Evolutionary conservation across 2,797 vertebrate genomes (phyloP), one percentile per base, ranked within the genome.

Genomic region (Ctenopoma multispine): DNA sequence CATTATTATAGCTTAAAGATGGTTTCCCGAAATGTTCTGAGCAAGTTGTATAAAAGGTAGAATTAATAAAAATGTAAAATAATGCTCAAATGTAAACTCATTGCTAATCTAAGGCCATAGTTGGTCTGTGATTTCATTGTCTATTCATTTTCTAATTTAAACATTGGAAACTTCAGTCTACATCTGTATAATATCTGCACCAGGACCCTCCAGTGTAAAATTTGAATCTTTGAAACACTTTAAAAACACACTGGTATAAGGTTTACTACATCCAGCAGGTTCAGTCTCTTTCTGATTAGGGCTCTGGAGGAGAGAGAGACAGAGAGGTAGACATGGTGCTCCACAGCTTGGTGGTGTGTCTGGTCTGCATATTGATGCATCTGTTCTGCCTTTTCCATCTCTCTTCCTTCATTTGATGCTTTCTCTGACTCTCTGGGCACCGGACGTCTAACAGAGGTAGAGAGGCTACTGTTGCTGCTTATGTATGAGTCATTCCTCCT

Each of bases 151-250:
- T 60, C 3, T 14, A 4, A 1, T 65, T n/a, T 48, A 27, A 46
- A 70, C 76, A 70, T 73, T 72, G 87, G 75, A 83, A 90, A 86
- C 57, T 17, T 72, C 79, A 71, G 55, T 54, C 63, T 49, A 54
- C 54, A 69, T 70, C 71, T 76, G 64, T 69, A 44, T 48, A 48
- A 79, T 38, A 79, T 88, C 90, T 88, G 88, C 84, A 77, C 71
- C 69, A 58, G 58, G 75, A 83, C 74, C 48, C 69, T 90, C 87
- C 91, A 92, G 87, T 92, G 90, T 87, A 82, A 83, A 83, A 80
- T 72, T 63, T 54, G 18, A 79, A 79, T 77, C 72, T 68, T 87
- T 46, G 80, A 70, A 84, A 78, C 54, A 77, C 75, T 90, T 84
- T 77, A 83, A 67, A 87, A 87, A 77, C 76, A 75, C 86, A 87